These are phyloP conservation scores for Melipona beecheii DNA, from an alignment of 2,888 invertebrate species.

Conservation along the genomic window DNA sequence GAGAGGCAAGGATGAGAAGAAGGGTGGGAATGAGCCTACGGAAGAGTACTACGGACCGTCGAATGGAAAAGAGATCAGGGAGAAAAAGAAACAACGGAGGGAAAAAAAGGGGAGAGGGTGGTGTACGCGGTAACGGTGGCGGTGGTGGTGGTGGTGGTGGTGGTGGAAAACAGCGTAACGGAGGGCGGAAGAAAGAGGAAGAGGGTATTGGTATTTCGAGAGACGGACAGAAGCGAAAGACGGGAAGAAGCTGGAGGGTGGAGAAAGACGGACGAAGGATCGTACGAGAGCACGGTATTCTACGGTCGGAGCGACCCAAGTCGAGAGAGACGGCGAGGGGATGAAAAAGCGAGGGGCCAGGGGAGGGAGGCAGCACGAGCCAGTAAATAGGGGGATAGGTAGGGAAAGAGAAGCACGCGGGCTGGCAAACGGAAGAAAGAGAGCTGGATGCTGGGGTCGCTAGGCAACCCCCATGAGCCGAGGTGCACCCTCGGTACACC, in stretches of 20 bases:
- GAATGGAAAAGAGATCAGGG: conserved; percentile 61
- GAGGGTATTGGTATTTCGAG: conserved; percentile 67
- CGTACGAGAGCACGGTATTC: conserved; percentile 8
- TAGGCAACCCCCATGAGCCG: conserved; percentile 79
- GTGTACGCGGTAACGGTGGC: conserved; percentile 42
- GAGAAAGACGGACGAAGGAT: conserved; percentile 16
- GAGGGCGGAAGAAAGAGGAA: conserved; percentile 49
- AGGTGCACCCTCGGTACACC: conserved; percentile 71
- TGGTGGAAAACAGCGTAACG: conserved; percentile 49
- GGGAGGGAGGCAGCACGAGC: conserved; percentile 57
- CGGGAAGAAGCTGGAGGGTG: conserved; percentile 14
- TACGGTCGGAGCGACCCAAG: conserved; percentile 29
- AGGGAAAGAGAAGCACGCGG: conserved; percentile 53
- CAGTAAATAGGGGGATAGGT: conserved; percentile 66
- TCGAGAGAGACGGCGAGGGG: conserved; percentile 11
- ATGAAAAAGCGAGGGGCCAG: conserved; percentile 21
- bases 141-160: conserved; percentile 21
- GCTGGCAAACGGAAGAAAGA: conserved; percentile 58
- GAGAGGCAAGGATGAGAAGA: background rate
- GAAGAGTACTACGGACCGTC: conserved; percentile 54
- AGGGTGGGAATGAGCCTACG: conserved; percentile 15
- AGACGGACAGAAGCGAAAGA: conserved; percentile 45
- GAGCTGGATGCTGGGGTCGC: conserved; percentile 75
- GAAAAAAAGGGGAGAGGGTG: conserved; percentile 31
- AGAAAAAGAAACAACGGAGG: conserved; percentile 62